phyloP scores from a whole-genome alignment of 2,113 vertebrate genomes.

The Gallinago jamesoni region DNA sequence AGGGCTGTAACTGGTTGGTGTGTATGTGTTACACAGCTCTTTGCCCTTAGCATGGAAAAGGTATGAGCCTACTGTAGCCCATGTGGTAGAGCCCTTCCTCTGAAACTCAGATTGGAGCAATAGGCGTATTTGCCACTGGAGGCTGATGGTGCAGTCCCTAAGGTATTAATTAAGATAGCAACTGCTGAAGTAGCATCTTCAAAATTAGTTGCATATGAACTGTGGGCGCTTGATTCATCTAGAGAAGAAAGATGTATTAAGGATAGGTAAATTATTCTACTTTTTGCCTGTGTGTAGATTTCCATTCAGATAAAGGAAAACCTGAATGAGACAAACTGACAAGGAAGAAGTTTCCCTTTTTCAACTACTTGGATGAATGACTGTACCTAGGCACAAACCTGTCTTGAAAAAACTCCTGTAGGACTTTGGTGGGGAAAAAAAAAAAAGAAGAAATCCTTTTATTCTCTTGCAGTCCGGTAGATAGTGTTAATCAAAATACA shows the following conservation, averaged over 20 bases:
- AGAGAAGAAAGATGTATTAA: neutral
- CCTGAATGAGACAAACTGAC: neutral
- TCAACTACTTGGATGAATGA: neutral
- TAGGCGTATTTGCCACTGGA: neutral
- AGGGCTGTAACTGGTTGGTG: neutral
- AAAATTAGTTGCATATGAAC: neutral
- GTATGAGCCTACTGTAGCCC: neutral
- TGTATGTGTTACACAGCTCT: neutral
- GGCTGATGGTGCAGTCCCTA: neutral
- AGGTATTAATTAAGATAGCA: neutral
- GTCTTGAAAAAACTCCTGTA: neutral
- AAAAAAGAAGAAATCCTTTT: neutral
- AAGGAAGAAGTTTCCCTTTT: neutral
- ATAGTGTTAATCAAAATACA: slow-evolving; percentile 24
- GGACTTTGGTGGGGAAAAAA: neutral
- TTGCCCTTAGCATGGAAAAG: neutral
- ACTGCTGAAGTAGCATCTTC: neutral
- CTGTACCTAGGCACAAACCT: neutral
- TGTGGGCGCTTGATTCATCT: neutral
- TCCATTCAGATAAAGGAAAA: neutral
- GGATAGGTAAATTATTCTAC: neutral
- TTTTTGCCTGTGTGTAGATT: neutral
- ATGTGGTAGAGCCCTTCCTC: neutral
- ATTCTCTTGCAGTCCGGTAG: neutral
- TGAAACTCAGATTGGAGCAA: neutral